Base-by-base conservation (phyloP, 53 echinoderm and acorn worm species). In the Paelopatides confundens region DNA sequence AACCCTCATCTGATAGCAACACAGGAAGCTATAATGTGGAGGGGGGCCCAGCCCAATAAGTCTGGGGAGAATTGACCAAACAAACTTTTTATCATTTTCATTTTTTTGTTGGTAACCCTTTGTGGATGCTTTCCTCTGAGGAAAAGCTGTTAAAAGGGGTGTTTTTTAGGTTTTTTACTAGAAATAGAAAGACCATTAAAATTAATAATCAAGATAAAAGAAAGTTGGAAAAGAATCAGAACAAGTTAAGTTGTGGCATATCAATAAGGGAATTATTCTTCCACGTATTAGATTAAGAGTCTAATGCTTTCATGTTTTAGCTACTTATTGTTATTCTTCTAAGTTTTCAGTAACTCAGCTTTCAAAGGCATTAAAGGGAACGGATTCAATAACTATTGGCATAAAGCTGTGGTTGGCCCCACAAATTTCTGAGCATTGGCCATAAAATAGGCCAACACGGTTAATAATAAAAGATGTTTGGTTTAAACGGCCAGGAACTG, bases 351-450 rank as follows among this genome's bases (percentile, higher is more conserved):
- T 62, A 0, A 89, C 40, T 86, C 93, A 93, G n/a, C 18, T 53
- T 65, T 89, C 89, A 43, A 93, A 93, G 2, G 49, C 54, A 21
- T 87, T 82, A 35, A 87, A 87, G 65, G 82, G 82, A 37, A 85
- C 40, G 2, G 93, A n/a, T 63, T 93, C 93, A 31, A 93, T 53
- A 0, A 93, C 93, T 81, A 93, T 93, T 2, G 93, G 93, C 93
- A 93, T 93, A 70, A 93, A 93, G 12, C 93, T 93, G 48, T 93
- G 93, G 34, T 90, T 93, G 0, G 93, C 93, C 15, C 93, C 93
- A 51, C 93, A 93, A 30, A 93, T 93, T 77, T 93, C 93, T 35
- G 90, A 90, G 30, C 93, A 93, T 53, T 93, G 93, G 27, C 93
- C 93, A 48, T 93, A 93, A 81, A 90, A 93, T n/a, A 93, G n/a